These are phyloP conservation scores for Holothuria scabra DNA, from an alignment of 53 echinoderm and acorn worm genomes.

Conservation along the genomic window DNA sequence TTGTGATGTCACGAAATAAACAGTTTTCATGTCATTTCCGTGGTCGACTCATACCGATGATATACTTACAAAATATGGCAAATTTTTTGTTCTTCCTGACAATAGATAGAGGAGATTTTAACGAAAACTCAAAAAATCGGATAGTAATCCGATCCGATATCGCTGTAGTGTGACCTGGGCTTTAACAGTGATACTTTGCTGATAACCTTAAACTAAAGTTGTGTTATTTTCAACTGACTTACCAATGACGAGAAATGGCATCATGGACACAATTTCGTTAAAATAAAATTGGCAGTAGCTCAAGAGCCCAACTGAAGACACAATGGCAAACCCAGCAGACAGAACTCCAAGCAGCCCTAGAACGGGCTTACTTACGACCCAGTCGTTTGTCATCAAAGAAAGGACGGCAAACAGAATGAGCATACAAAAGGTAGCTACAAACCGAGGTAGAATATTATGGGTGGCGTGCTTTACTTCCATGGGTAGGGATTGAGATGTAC, in stretches of 20 bases:
- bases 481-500: constrained; percentile 78
- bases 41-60: too few species aligned
- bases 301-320: constrained; percentile 85
- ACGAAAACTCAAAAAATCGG: too few species aligned
- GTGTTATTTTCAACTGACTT: constrained; percentile 40
- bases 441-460: constrained; percentile 72
- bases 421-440: constrained; percentile 80
- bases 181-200: too few species aligned
- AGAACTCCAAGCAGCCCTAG: constrained; percentile 86
- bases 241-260: constrained; percentile 97
- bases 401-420: constrained; percentile 87
- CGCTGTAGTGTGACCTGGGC: too few species aligned
- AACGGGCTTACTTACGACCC: constrained; percentile 97
- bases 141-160: too few species aligned
- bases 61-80: too few species aligned
- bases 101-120: too few species aligned
- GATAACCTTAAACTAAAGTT: too few species aligned
- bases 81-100: too few species aligned
- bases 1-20: too few species aligned
- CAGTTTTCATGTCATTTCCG: too few species aligned
- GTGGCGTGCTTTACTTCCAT: constrained; percentile 79
- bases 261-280: constrained; percentile 92
- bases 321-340: constrained; percentile 80
- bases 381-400: constrained; percentile 94
- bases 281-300: constrained; percentile 75